Percentiles rank a stretch among this genome's conserved stretches.
These are phyloP conservation scores for Periparus ater DNA, from an alignment of 2,797 vertebrate species.

Conservation along the genomic window DNA sequence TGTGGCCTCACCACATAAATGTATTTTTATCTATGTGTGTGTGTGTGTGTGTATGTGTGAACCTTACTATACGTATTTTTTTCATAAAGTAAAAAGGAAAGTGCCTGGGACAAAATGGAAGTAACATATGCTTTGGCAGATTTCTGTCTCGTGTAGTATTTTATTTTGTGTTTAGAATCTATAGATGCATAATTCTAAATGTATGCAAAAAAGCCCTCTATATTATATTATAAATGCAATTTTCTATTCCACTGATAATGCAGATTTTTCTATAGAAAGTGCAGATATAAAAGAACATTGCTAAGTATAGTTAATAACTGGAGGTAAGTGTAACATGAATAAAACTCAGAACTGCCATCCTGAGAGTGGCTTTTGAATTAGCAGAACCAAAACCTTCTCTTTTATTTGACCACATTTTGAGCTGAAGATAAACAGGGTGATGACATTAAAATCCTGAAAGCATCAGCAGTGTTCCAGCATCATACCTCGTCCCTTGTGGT, in stretches of 20 bases:
- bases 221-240: background rate
- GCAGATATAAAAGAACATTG: background rate
- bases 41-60: background rate
- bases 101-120: background rate
- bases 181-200: background rate
- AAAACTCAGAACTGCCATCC: background rate
- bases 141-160: background rate
- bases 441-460: background rate
- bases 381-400: background rate
- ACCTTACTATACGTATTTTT: background rate
- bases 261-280: background rate
- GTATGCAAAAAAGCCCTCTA: background rate
- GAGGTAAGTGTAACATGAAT: background rate
- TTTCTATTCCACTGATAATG: background rate
- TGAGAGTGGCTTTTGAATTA: background rate
- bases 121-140: background rate
- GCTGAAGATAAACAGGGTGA: background rate
- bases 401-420: background rate
- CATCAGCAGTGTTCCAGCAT: background rate
- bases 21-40: background rate
- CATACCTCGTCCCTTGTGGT: background rate
- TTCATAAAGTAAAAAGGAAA: background rate
- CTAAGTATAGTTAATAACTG: background rate
- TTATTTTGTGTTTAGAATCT: background rate
- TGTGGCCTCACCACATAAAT: background rate